These are phyloP conservation scores for Dufourea novaeangliae DNA, from an alignment of 1,140 invertebrate genomes.

Conservation along the genomic window DNA sequence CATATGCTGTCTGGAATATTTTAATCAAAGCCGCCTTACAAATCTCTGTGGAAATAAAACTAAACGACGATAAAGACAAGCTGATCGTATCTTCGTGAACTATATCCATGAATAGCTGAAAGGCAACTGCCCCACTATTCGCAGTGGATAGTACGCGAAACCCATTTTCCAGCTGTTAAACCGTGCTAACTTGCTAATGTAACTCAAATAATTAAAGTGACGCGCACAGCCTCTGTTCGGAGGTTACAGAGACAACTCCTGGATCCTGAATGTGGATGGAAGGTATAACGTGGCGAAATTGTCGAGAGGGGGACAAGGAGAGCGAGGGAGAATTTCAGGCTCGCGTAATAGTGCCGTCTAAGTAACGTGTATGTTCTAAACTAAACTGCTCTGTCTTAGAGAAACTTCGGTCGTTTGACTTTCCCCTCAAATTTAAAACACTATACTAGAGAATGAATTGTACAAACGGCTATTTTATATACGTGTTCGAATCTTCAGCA, in stretches of 20 bases:
- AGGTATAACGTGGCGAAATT: constrained; percentile 17
- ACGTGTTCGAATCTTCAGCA: too few relatives aligned
- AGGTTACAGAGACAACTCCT: constrained; percentile 41
- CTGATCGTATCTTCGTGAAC: constrained; percentile 29
- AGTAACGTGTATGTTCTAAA: constrained; percentile 40
- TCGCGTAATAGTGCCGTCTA: constrained; percentile 31
- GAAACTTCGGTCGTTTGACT: constrained; percentile 4
- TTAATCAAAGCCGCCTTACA: too few relatives aligned
- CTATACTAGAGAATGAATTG: neutral
- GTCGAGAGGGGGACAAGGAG: neutral
- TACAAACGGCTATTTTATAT: neutral
- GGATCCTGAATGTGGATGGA: constrained; percentile 40
- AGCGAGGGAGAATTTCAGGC: constrained; percentile 19
- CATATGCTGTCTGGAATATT: too few relatives aligned
- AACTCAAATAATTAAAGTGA: constrained; percentile 67
- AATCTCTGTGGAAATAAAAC: constrained; percentile 35
- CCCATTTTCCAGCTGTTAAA: constrained; percentile 60
- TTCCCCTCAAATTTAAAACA: neutral
- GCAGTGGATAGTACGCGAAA: constrained; percentile 42
- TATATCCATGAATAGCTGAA: constrained; percentile 16
- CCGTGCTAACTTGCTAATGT: constrained; percentile 58
- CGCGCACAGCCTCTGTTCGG: constrained; percentile 45
- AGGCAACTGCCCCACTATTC: constrained; percentile 55
- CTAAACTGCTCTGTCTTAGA: constrained; percentile 27
- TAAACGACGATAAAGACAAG: neutral